Evolutionary conservation across 2,797 vertebrate species (phyloP).

Genomic region (Oceanodroma leucorhoa): DNA sequence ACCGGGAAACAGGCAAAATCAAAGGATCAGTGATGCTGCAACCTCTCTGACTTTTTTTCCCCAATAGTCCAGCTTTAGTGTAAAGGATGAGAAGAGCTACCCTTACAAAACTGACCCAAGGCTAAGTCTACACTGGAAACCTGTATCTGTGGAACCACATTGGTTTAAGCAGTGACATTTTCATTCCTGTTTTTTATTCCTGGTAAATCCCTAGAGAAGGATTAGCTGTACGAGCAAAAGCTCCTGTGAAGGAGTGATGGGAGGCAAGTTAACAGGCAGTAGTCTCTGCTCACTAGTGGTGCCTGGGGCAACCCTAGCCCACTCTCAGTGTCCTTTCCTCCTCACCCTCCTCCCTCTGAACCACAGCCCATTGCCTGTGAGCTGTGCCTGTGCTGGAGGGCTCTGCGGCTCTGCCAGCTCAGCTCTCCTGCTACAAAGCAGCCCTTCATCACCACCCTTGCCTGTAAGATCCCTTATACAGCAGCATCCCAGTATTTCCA

Average conservation of each 20-base stretch:
- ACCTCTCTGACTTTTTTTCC: background rate
- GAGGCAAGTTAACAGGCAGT: constrained; percentile 23
- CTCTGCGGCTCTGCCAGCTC: background rate
- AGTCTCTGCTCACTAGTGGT: background rate
- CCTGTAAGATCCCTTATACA: background rate
- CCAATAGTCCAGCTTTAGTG: background rate
- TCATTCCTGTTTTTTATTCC: constrained; percentile 54
- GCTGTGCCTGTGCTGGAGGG: background rate
- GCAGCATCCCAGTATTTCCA: background rate
- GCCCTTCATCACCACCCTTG: background rate
- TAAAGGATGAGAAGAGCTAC: constrained; percentile 36
- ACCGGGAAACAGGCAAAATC: background rate
- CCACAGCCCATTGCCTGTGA: background rate
- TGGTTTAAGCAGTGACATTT: constrained; percentile 52
- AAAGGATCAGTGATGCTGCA: constrained; percentile 7
- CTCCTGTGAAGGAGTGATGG: constrained; percentile 35
- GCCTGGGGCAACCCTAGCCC: constrained; percentile 32
- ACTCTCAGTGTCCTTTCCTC: background rate
- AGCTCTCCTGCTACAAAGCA: background rate
- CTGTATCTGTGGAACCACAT: background rate
- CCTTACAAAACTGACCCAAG: constrained; percentile 40
- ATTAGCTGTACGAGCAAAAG: constrained; percentile 55
- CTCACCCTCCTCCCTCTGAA: background rate
- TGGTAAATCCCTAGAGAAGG: constrained; percentile 45
- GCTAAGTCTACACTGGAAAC: constrained; percentile 31